These are phyloP conservation scores for Erebia ligea DNA, from an alignment of 2,888 invertebrate genomes.

Conservation along the genomic window DNA sequence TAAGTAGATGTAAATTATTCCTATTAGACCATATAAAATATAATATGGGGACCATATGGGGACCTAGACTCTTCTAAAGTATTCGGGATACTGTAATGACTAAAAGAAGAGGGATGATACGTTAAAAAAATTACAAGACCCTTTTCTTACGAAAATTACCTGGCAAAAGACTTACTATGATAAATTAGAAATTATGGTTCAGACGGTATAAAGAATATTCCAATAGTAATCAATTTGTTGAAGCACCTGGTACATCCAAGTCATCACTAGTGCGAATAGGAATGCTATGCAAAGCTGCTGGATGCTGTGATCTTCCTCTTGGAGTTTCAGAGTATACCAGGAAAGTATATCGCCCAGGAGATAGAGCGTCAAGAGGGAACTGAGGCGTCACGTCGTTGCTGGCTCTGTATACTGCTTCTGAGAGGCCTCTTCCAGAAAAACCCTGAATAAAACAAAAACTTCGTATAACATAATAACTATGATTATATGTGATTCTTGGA, in stretches of 20 bases:
- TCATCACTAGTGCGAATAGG: constrained; percentile 66
- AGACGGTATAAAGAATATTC: not conserved
- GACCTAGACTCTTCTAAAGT: no score
- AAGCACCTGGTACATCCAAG: constrained; percentile 68
- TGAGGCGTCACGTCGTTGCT: constrained; percentile 85
- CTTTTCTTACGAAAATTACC: no score
- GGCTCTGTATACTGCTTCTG: constrained; percentile 84
- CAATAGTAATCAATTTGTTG: not conserved
- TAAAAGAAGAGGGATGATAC: not conserved
- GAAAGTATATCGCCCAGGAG: constrained; percentile 91
- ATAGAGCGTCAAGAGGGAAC: constrained; percentile 88
- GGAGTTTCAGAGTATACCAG: constrained; percentile 92
- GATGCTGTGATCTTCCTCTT: constrained; percentile 88
- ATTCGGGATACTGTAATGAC: no score
- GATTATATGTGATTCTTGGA: no score
- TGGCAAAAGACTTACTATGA: no score
- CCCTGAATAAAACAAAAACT: constrained; percentile 54
- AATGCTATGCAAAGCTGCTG: constrained; percentile 88
- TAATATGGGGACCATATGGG: no score
- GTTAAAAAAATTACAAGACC: not conserved
- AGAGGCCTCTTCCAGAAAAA: constrained; percentile 75
- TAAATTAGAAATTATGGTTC: not conserved
- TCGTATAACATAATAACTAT: no score
- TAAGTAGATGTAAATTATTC: no score
- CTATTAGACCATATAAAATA: no score